Percentiles rank a stretch among this genome's conserved stretches.
These are phyloP conservation scores for Pogonomyrmex californicus DNA, from an alignment of 1,140 invertebrate species.

Conservation along the genomic window DNA sequence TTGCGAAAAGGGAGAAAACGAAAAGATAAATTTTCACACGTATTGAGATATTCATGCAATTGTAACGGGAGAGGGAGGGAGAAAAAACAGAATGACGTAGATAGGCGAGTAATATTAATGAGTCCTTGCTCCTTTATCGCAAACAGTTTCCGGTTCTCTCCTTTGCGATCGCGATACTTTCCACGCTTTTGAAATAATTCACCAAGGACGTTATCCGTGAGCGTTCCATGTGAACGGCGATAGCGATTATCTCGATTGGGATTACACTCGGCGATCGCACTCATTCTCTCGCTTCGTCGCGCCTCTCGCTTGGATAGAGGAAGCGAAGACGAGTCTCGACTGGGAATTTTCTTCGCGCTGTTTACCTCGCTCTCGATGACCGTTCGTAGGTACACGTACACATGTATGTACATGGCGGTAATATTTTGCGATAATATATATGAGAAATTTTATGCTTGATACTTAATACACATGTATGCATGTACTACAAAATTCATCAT, in stretches of 20 bases:
- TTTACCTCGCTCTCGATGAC: neutral
- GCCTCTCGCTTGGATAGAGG: neutral
- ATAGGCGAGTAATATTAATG: neutral
- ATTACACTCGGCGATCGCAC: constrained; percentile 4
- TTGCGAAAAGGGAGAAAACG: no score
- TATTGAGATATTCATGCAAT: neutral
- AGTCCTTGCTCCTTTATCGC: constrained; percentile 36
- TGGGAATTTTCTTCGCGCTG: neutral
- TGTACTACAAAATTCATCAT: neutral
- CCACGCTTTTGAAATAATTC: constrained; percentile 39
- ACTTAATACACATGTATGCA: neutral
- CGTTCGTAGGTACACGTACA: neutral
- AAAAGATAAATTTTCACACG: neutral
- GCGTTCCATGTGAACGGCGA: constrained; percentile 33
- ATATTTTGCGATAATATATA: neutral
- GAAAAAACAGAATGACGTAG: neutral
- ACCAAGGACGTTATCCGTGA: constrained; percentile 33
- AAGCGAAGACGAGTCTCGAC: neutral
- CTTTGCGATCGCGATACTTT: constrained; percentile 26
- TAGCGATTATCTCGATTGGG: constrained; percentile 45
- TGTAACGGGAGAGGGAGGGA: neutral
- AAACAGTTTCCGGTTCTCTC: constrained; percentile 24
- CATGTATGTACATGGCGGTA: neutral
- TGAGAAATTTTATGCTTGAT: neutral
- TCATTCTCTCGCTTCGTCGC: neutral